Conservation (phyloP, 2,888 invertebrate genomes). For the Romanomermis culicivorax region DNA sequence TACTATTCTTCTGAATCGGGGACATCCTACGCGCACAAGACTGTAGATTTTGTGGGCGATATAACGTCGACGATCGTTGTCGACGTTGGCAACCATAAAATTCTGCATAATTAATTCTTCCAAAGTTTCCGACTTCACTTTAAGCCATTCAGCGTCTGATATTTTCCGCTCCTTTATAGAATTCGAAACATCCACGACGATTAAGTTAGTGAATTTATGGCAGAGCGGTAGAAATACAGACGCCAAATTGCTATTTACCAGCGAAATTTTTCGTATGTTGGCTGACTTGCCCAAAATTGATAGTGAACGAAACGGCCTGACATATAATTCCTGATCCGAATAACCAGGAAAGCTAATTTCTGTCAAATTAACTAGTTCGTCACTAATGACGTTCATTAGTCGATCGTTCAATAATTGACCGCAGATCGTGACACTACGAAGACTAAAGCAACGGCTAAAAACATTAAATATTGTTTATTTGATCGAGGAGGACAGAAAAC, state of each 20-base stretch:
- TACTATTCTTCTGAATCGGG: too few relatives aligned
- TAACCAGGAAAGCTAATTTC: background rate
- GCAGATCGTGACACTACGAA: background rate
- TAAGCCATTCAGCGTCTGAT: background rate
- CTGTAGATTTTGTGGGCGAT: too few relatives aligned
- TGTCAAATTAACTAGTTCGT: background rate
- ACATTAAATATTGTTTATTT: too few relatives aligned
- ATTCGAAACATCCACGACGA: background rate
- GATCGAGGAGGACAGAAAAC: background rate
- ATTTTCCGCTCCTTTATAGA: background rate
- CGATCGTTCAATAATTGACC: background rate
- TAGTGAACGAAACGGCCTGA: background rate
- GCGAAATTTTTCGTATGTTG: background rate
- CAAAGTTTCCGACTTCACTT: background rate
- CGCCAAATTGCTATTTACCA: background rate
- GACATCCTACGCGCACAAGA: too few relatives aligned
- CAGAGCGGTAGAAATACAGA: background rate
- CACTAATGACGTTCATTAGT: background rate
- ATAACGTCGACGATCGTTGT: too few relatives aligned
- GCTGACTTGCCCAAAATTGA: background rate
- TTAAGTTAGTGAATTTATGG: background rate
- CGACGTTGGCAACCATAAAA: background rate
- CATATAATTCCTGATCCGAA: background rate
- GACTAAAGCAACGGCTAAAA: too few relatives aligned
- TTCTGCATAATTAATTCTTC: background rate